Conservation (phyloP, 2,888 invertebrate species). For the Parnassius apollo region DNA sequence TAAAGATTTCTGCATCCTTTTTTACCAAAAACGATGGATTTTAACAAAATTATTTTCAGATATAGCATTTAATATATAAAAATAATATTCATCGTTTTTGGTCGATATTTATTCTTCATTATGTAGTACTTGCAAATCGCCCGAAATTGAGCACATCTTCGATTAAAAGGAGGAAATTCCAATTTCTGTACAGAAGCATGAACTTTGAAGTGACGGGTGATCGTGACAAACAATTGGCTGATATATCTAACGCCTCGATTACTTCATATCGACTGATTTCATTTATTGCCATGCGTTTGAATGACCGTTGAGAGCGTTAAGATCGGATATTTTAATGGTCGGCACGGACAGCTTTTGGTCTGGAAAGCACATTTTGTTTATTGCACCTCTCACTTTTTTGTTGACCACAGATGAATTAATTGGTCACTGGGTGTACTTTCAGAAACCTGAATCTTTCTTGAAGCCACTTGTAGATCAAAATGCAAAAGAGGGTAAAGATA, state of each 20-base stretch:
- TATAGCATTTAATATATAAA: background rate
- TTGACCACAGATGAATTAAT: slow-evolving; percentile 47
- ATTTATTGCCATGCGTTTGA: slow-evolving; percentile 61
- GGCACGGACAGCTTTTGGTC: slow-evolving; percentile 65
- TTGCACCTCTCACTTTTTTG: slow-evolving; percentile 45
- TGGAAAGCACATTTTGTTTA: slow-evolving; percentile 72
- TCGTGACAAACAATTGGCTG: slow-evolving; percentile 61
- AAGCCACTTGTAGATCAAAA: slow-evolving; percentile 96
- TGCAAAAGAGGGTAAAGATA: slow-evolving; percentile 97
- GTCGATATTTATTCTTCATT: slow-evolving; percentile 9
- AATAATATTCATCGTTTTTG: slow-evolving; percentile 19
- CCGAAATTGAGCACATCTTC: slow-evolving; percentile 53
- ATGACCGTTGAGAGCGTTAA: slow-evolving; percentile 51
- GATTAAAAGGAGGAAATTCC: slow-evolving; percentile 56
- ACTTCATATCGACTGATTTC: slow-evolving; percentile 57
- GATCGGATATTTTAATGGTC: slow-evolving; percentile 56
- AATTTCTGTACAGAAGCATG: slow-evolving; percentile 77
- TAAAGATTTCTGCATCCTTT: slow-evolving; percentile 35
- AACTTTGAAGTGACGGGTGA: slow-evolving; percentile 59
- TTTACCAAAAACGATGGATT: slow-evolving; percentile 54
- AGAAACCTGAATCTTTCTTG: slow-evolving; percentile 97
- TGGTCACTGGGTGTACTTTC: slow-evolving; percentile 50
- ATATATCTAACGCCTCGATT: slow-evolving; percentile 71
- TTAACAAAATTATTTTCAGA: slow-evolving; percentile 17
- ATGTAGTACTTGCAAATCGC: slow-evolving; percentile 37